These are phyloP conservation scores for Misgurnus mizolepis DNA, from an alignment of 2,113 vertebrate species.

Conservation along the genomic window DNA sequence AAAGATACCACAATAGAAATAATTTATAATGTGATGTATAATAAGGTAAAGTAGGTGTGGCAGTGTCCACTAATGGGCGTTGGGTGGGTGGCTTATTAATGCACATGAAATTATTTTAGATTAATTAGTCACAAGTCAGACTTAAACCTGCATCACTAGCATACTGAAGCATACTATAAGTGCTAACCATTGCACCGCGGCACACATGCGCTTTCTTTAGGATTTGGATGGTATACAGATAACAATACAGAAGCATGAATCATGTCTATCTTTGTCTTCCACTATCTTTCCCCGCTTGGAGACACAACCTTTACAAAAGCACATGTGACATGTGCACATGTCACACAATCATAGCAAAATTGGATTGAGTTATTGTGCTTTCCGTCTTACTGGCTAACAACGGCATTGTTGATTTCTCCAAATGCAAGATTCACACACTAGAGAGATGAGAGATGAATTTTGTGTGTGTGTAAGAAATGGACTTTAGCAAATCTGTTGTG, in stretches of 20 bases:
- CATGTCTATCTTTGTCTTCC: slow-evolving; percentile 13
- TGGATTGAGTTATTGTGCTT: slow-evolving; percentile 22
- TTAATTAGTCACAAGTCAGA: not conserved
- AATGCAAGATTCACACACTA: slow-evolving; percentile 3
- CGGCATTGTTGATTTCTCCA: not conserved
- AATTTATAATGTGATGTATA: no score
- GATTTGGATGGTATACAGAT: not conserved
- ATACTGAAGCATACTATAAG: not conserved
- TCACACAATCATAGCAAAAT: not conserved
- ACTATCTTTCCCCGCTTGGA: not conserved
- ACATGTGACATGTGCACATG: slow-evolving; percentile 11
- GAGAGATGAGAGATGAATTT: slow-evolving; percentile 23
- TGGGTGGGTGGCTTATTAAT: no score
- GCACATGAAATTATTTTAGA: no score
- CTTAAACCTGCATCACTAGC: not conserved
- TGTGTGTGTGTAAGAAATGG: not conserved
- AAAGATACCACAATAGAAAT: no score
- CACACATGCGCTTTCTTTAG: no score
- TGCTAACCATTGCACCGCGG: no score
- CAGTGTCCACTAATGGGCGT: no score
- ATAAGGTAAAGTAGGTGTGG: no score
- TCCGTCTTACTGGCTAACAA: slow-evolving; percentile 6
- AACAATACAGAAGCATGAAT: not conserved
- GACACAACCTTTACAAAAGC: not conserved
- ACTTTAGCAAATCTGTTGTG: slow-evolving; percentile 13